Percentiles rank a stretch among this genome's conserved stretches.
Conservation (phyloP, 2,797 vertebrate genomes). For the Mormyrus proboscirostris region DNA sequence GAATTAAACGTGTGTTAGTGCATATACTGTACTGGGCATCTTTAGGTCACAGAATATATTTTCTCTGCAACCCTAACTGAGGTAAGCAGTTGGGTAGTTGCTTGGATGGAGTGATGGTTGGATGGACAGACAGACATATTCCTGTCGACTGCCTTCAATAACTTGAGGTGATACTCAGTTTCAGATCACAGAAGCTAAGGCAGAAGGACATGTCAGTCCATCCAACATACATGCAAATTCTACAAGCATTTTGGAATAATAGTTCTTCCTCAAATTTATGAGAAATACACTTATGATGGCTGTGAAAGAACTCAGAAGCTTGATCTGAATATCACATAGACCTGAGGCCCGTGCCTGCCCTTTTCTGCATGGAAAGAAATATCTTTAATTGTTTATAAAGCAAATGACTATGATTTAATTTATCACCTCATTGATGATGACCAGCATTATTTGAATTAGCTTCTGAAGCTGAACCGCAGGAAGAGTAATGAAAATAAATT, state of each 20-base stretch:
- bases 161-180: background rate
- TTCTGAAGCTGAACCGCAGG: background rate
- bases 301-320: background rate
- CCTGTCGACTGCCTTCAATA: background rate
- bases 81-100: background rate
- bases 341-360: background rate
- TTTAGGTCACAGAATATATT: background rate
- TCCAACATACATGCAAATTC: background rate
- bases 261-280: background rate
- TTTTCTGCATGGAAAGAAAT: background rate
- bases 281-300: background rate
- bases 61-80: background rate
- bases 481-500: background rate
- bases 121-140: background rate
- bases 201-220: background rate
- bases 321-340: background rate
- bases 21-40: background rate
- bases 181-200: background rate
- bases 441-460: background rate
- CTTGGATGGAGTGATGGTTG: background rate
- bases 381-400: background rate
- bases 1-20: background rate
- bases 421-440: background rate
- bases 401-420: conserved; percentile 6
- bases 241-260: background rate